A percentile compares a stretch with the other conserved stretches of the same genome.
Evolutionary conservation across 2,888 invertebrate genomes (phyloP).

Genomic region (Phanerotoma sp.): DNA sequence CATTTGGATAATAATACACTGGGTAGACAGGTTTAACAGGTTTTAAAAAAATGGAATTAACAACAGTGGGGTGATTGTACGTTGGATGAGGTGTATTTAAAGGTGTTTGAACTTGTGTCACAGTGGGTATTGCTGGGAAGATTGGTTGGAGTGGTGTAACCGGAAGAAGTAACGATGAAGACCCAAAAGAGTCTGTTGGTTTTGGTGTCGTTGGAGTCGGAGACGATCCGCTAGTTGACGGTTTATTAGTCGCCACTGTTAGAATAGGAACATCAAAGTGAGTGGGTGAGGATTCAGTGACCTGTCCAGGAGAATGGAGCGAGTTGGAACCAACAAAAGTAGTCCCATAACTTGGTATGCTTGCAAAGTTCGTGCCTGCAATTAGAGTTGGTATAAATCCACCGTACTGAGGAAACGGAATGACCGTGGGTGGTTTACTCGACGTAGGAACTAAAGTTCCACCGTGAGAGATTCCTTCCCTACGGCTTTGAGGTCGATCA

Average conservation of each 20-base stretch:
- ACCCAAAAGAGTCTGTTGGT: slow-evolving; percentile 12
- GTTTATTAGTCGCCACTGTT: slow-evolving; percentile 29
- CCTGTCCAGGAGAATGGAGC: slow-evolving; percentile 4
- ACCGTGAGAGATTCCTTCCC: slow-evolving; percentile 26
- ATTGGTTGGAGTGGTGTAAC: slow-evolving; percentile 23
- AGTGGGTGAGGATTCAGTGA: slow-evolving; percentile 40
- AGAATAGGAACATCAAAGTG: slow-evolving; percentile 51
- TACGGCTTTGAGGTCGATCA: slow-evolving; percentile 1
- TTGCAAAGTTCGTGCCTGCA: slow-evolving; percentile 36
- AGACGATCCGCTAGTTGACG: slow-evolving; percentile 29
- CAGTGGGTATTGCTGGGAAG: slow-evolving; percentile 23
- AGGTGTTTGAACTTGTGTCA: slow-evolving; percentile 31
- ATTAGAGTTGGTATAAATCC: slow-evolving; percentile 46
- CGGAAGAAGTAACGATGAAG: slow-evolving; percentile 16
- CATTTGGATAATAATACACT: slow-evolving; percentile 47
- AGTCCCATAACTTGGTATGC: slow-evolving; percentile 37
- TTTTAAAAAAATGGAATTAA: slow-evolving; percentile 45
- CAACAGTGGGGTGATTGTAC: slow-evolving; percentile 41
- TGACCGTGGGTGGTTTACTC: slow-evolving; percentile 11
- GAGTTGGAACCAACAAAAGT: slow-evolving; percentile 11
- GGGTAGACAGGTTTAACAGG: slow-evolving; percentile 49
- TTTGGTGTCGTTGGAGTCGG: slow-evolving; percentile 16
- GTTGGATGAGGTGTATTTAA: slow-evolving; percentile 38
- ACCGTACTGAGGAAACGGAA: slow-evolving; percentile 41
- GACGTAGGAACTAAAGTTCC: slow-evolving; percentile 31